A percentile compares a stretch with the other conserved stretches of the same genome.
phyloP scores from a whole-genome alignment of 2,797 vertebrate genomes.

The Sebastes hubbsi region DNA sequence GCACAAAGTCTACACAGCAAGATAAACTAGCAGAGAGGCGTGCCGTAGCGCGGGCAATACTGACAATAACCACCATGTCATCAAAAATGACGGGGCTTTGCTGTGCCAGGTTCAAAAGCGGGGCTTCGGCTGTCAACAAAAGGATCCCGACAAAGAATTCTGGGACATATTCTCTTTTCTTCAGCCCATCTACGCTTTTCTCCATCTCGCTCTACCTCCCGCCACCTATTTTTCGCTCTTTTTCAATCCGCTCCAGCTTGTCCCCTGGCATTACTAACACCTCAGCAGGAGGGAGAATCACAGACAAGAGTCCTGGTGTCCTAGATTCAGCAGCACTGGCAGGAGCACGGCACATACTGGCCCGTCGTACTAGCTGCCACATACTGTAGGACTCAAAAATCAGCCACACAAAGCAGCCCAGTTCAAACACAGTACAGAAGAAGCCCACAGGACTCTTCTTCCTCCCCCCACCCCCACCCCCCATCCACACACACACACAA shows the following conservation, averaged over 20 bases:
- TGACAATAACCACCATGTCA: slow-evolving; percentile 69
- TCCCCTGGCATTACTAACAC: slow-evolving; percentile 76
- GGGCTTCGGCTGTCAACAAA: slow-evolving; percentile 64
- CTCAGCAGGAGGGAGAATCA: slow-evolving; percentile 78
- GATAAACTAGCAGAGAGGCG: slow-evolving; percentile 36
- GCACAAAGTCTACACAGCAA: slow-evolving; percentile 50
- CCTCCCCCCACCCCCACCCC: background rate
- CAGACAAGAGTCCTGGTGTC: slow-evolving; percentile 78
- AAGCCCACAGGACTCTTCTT: slow-evolving; percentile 1
- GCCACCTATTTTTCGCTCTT: slow-evolving; percentile 70
- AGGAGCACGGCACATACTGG: slow-evolving; percentile 67
- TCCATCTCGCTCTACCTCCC: slow-evolving; percentile 55
- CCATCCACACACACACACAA: background rate
- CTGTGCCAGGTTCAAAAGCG: slow-evolving; percentile 62
- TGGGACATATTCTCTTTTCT: slow-evolving; percentile 69
- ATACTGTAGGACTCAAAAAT: slow-evolving; percentile 43
- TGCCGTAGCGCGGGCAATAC: slow-evolving; percentile 2
- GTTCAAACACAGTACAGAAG: slow-evolving; percentile 38
- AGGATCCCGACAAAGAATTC: slow-evolving; percentile 61
- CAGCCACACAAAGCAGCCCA: slow-evolving; percentile 30
- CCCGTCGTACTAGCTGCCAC: slow-evolving; percentile 49
- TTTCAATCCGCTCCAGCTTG: slow-evolving; percentile 68
- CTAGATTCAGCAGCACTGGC: slow-evolving; percentile 78
- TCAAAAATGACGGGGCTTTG: slow-evolving; percentile 67
- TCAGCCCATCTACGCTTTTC: slow-evolving; percentile 56